phyloP scores from a whole-genome alignment of 2,113 vertebrate genomes.

The Narcine bancroftii region DNA sequence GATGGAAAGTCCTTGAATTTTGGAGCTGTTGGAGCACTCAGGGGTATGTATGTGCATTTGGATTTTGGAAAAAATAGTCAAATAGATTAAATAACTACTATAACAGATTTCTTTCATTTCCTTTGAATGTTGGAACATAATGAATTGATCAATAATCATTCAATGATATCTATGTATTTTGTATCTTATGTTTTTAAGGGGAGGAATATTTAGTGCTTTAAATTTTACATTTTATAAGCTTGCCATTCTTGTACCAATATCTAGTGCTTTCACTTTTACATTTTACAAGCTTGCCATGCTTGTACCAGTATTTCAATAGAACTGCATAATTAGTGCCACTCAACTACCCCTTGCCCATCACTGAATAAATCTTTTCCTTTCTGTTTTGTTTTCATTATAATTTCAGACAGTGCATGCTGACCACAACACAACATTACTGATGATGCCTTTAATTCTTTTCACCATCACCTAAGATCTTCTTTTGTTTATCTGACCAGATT shows the following conservation, averaged over 20 bases:
- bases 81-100: background rate
- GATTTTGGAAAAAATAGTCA: background rate
- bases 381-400: background rate
- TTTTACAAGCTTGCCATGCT: no score
- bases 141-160: background rate
- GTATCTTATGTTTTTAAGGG: background rate
- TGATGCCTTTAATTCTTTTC: background rate
- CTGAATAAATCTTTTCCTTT: background rate
- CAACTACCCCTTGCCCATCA: background rate
- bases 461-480: background rate
- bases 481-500: background rate
- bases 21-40: slow-evolving; percentile 88
- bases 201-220: no score
- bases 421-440: background rate
- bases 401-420: background rate
- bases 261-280: no score
- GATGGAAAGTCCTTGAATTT: slow-evolving; percentile 93
- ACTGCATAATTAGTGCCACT: background rate
- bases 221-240: no score
- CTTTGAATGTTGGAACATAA: background rate
- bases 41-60: slow-evolving; percentile 70
- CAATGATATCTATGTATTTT: background rate
- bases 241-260: no score
- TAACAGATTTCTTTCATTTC: background rate
- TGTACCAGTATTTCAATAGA: background rate